These are phyloP conservation scores for Littorina saxatilis DNA, from an alignment of 1,140 invertebrate species.

Conservation along the genomic window DNA sequence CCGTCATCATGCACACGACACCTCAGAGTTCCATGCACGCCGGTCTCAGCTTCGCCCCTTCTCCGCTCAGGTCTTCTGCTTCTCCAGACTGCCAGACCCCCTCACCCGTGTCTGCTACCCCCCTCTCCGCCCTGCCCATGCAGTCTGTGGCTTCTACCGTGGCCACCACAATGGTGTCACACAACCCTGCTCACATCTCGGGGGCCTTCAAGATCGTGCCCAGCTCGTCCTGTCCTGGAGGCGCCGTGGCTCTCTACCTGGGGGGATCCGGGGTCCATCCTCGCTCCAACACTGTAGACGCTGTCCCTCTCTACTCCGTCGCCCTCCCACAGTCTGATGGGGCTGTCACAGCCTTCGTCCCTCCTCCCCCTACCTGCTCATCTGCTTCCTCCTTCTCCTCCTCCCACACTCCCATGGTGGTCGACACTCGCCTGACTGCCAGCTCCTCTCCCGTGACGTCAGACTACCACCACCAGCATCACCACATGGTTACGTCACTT, in stretches of 20 bases:
- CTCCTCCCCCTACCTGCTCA: slow-evolving; percentile 15
- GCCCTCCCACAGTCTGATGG: neutral
- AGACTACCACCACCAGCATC: neutral
- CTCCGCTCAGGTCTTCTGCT: neutral
- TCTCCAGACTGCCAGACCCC: slow-evolving; percentile 16
- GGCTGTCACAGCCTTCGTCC: slow-evolving; percentile 29
- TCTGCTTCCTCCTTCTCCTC: slow-evolving; percentile 15
- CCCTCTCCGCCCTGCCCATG: slow-evolving; percentile 24
- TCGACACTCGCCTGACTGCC: neutral
- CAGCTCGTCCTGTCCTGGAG: slow-evolving; percentile 28
- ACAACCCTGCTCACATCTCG: slow-evolving; percentile 9
- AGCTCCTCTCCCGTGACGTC: neutral
- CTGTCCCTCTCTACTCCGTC: slow-evolving; percentile 40
- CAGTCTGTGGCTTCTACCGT: slow-evolving; percentile 18
- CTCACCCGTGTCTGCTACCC: slow-evolving; percentile 4
- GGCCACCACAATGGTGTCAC: neutral
- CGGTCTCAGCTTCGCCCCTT: neutral
- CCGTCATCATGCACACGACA: slow-evolving; percentile 14
- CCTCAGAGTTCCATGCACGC: neutral
- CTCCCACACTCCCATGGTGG: too few species aligned
- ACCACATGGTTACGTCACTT: neutral
- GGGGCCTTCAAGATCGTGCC: slow-evolving; percentile 44
- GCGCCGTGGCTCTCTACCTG: slow-evolving; percentile 39
- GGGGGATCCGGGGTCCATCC: neutral
- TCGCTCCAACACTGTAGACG: slow-evolving; percentile 1